Evolutionary conservation across 2,113 vertebrate genomes (phyloP), one percentile per base, ranked within the genome.

Genomic region (Craseonycteris thonglongyai): DNA sequence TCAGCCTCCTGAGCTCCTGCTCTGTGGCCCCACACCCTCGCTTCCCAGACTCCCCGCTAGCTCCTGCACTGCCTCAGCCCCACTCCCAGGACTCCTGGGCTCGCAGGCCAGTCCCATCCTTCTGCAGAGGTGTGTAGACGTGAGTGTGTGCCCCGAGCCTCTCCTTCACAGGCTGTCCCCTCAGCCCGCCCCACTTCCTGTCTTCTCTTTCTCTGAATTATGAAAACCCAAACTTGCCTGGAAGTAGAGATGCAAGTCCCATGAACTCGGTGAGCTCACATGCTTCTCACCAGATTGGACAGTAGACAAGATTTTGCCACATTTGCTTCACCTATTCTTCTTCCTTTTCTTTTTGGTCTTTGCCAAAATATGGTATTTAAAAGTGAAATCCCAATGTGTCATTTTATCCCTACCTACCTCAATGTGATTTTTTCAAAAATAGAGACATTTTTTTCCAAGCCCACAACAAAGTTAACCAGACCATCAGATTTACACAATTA

Each of bases 301-400:
- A 28, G 65, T 30, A 2, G 30, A 63, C 21, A 13, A 35, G 68
- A 2, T 28, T 35, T 26, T 40, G 38, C 47, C 69, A 59, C 10
- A 6, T 47, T 65, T 63, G 47, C 21, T 40, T n/a, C 38, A 47
- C n/a, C 54, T 65, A 5, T 24, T 33, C 21, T 78, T 69, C 72
- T 42, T 11, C 51, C 45, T 38, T 56, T 79, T 54, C 2, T 58
- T 71, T 80, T 71, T 24, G 0, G 47, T 79, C 68, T 89, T 89
- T n/a, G 71, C 45, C 38, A 71, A 58, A 76, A 49, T 30, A n/a
- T n/a, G n/a, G n/a, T n/a, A 72, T 42, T 49, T 85, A 42, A 89
- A 54, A 51, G 54, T 51, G 45, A 84, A 72, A 28, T 59, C n/a
- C 38, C 58, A 40, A 63, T 0, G 1, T n/a, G 26, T 38, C 28